A percentile compares a stretch with the other conserved stretches of the same genome.
Evolutionary conservation across 2,888 invertebrate genomes (phyloP).

Genomic region (Ichneumoninae sp.): DNA sequence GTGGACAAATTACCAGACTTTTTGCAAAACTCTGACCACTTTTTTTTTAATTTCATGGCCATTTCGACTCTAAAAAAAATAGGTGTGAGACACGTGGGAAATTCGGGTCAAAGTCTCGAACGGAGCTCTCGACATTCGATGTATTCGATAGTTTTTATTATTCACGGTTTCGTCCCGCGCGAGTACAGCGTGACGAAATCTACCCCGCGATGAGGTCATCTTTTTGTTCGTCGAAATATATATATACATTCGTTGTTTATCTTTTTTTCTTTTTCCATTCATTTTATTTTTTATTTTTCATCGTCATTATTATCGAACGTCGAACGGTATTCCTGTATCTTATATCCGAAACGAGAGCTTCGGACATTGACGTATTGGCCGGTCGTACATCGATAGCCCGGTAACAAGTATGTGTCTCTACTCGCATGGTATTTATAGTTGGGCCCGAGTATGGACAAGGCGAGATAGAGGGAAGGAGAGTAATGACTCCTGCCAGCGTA

Average conservation of each 20-base stretch:
- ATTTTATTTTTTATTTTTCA: slow-evolving; percentile 13
- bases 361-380: slow-evolving; percentile 46
- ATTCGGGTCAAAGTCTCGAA: slow-evolving; percentile 17
- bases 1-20: no score
- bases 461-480: slow-evolving; percentile 46
- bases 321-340: slow-evolving; percentile 44
- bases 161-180: neutral
- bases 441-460: slow-evolving; percentile 21
- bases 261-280: neutral
- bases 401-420: slow-evolving; percentile 30
- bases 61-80: no score
- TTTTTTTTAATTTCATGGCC: no score
- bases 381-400: slow-evolving; percentile 41
- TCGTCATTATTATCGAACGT: slow-evolving; percentile 31
- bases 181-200: neutral
- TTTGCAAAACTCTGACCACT: no score
- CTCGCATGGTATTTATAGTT: slow-evolving; percentile 47
- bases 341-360: slow-evolving; percentile 40
- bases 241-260: neutral
- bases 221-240: slow-evolving; percentile 17
- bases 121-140: neutral
- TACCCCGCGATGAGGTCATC: neutral
- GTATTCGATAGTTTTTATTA: neutral
- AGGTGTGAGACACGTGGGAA: neutral
- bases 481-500: slow-evolving; percentile 56